Evolutionary conservation across 2,113 vertebrate species (phyloP).

Genomic region (Cottus gobio): DNA sequence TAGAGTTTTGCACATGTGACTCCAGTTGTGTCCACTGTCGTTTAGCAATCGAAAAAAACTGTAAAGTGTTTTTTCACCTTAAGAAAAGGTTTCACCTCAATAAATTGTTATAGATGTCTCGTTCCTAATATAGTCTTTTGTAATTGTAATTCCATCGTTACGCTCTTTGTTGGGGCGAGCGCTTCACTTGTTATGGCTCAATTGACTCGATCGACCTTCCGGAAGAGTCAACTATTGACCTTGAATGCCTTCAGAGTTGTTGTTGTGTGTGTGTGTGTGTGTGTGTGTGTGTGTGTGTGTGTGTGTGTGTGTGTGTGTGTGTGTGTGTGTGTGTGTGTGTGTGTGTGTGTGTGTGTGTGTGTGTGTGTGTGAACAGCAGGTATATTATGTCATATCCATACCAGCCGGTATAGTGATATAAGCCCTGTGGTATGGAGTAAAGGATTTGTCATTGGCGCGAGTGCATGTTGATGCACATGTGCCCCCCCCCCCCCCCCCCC

Average conservation of each 20-base stretch:
- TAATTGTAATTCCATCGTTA: neutral
- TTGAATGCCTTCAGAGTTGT: neutral
- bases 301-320: neutral
- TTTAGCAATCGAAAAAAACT: too few species aligned
- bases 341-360: neutral
- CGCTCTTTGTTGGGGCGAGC: neutral
- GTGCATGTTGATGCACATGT: constrained; percentile 76
- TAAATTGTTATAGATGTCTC: neutral
- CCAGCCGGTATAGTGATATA: constrained; percentile 43
- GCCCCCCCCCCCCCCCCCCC: constrained; percentile 27
- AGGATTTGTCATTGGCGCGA: constrained; percentile 68
- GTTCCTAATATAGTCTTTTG: neutral
- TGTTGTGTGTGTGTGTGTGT: neutral
- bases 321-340: neutral
- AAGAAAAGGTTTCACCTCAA: too few species aligned
- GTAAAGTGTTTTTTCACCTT: too few species aligned
- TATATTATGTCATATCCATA: constrained; percentile 61
- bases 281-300: neutral
- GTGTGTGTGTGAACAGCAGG: constrained; percentile 41
- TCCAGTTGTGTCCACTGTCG: too few species aligned
- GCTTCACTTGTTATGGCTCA: neutral
- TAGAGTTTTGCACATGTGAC: too few species aligned
- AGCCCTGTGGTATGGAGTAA: constrained; percentile 56
- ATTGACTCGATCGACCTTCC: neutral
- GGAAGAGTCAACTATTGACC: neutral